These are phyloP conservation scores for Dendronephthya gigantea DNA, from an alignment of 64 coral and sea anemone genomes.

Conservation along the genomic window DNA sequence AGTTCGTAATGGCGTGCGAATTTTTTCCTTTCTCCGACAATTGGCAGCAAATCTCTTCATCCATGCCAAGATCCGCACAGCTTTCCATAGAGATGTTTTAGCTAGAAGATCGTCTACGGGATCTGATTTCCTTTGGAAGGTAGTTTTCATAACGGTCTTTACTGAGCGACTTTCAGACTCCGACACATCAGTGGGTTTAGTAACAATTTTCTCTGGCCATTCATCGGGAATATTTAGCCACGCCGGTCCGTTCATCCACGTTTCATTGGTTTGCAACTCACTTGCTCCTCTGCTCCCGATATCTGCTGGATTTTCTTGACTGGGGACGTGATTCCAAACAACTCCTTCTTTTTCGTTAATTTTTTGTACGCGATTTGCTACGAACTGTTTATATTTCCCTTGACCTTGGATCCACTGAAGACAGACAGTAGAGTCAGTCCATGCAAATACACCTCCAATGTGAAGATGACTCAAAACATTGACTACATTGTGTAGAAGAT, in stretches of 20 bases:
- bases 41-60: background rate
- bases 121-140: background rate
- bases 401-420: background rate
- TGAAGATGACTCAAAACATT: background rate
- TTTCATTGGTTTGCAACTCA: background rate
- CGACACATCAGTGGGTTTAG: background rate
- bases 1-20: constrained; percentile 10
- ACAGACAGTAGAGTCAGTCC: background rate
- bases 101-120: constrained; percentile 25
- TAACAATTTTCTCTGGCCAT: background rate
- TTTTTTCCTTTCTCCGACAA: background rate
- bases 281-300: background rate
- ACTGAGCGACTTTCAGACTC: background rate
- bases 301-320: background rate
- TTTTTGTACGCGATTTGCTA: background rate
- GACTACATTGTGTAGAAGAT: background rate
- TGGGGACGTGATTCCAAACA: background rate
- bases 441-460: background rate
- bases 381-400: background rate
- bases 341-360: background rate
- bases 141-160: constrained; percentile 20
- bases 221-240: background rate
- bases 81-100: background rate
- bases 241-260: background rate
- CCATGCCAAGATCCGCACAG: background rate